These are phyloP conservation scores for Anodontia alba DNA, from an alignment of 2,888 invertebrate genomes.

Conservation along the genomic window DNA sequence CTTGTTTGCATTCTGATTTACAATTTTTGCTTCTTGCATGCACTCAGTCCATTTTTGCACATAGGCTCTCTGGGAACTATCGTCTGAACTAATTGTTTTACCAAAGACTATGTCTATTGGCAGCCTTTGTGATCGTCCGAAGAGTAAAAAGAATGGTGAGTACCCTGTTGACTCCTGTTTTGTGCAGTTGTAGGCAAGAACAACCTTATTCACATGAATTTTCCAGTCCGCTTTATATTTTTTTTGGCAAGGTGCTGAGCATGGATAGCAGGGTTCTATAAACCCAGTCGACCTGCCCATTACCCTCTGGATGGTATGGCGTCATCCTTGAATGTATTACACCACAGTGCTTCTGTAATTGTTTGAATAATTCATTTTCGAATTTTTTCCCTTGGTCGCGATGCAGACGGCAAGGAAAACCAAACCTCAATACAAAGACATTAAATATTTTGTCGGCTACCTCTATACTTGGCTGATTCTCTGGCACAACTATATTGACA, in stretches of 20 bases:
- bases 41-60: conserved; percentile 2
- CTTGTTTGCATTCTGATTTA: neutral
- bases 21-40: neutral
- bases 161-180: conserved; percentile 39
- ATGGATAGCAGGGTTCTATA: conserved; percentile 33
- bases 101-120: conserved; percentile 31
- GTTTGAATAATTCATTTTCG: conserved; percentile 27
- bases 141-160: conserved; percentile 38
- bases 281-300: conserved; percentile 40
- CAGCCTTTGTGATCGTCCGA: conserved; percentile 34
- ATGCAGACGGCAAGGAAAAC: conserved; percentile 38
- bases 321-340: conserved; percentile 39
- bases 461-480: conserved; percentile 33
- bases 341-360: neutral
- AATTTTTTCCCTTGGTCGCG: conserved; percentile 49
- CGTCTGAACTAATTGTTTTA: neutral
- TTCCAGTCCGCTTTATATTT: conserved; percentile 43
- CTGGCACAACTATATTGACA: neutral
- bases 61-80: neutral
- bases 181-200: conserved; percentile 36
- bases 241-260: conserved; percentile 22
- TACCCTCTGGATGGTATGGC: conserved; percentile 47
- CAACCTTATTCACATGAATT: conserved; percentile 9
- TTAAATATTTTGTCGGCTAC: conserved; percentile 45
- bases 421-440: conserved; percentile 34